A percentile compares a stretch with the other conserved stretches of the same genome.
Evolutionary conservation across 2,797 vertebrate species (phyloP).

Genomic region (Dendrocincla fuliginosa): DNA sequence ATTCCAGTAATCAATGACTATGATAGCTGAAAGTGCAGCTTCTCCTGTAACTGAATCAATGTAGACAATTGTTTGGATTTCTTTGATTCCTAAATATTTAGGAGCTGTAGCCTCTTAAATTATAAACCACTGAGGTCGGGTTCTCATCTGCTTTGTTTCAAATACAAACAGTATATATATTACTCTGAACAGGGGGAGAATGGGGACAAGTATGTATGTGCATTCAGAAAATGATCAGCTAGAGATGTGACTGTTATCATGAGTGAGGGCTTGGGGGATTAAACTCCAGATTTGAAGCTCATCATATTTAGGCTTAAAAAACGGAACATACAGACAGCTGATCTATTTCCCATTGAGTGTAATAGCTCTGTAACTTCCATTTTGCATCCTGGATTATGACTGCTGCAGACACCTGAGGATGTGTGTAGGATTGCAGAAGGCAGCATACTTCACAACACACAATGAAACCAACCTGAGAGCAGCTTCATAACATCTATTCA

Average conservation of each 20-base stretch:
- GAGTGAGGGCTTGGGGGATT: accelerated
- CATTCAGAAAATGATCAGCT: neutral
- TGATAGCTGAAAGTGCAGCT: neutral
- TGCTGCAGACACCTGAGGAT: neutral
- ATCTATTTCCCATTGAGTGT: neutral
- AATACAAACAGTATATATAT: neutral
- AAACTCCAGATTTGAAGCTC: neutral
- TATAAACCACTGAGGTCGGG: neutral
- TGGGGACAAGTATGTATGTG: neutral
- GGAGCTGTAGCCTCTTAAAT: neutral
- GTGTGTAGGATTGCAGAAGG: neutral
- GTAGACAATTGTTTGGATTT: neutral
- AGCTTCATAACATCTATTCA: neutral
- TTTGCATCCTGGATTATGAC: neutral
- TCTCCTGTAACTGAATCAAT: neutral
- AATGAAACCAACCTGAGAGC: neutral
- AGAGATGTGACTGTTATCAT: neutral
- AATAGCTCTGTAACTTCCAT: neutral
- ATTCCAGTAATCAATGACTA: neutral
- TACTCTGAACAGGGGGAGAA: neutral
- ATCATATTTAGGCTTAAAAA: neutral
- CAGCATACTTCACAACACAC: neutral
- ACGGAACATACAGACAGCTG: neutral
- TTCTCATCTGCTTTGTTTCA: neutral
- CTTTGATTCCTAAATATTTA: neutral